A percentile compares a stretch with the other conserved stretches of the same genome.
These are phyloP conservation scores for Geodia barretti DNA, from an alignment of 37 sponge, comb jelly and placozoan species.

Conservation along the genomic window DNA sequence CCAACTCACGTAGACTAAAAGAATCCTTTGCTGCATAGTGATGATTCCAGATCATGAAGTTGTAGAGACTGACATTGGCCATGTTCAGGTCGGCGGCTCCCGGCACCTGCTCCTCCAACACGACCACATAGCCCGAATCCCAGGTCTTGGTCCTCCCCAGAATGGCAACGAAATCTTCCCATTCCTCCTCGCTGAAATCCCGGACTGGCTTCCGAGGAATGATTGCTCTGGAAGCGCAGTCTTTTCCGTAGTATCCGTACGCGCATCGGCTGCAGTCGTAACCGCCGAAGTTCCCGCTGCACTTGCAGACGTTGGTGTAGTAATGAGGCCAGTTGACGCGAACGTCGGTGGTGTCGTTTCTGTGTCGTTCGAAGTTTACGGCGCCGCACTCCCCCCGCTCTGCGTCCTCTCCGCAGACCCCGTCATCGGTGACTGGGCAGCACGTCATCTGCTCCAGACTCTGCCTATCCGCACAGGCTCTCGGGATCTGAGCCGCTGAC, in stretches of 20 bases:
- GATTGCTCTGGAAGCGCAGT: constrained; percentile 25
- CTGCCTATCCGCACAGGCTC: constrained; percentile 18
- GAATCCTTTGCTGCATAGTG: constrained; percentile 66
- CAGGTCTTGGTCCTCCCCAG: constrained; percentile 15
- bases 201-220: constrained; percentile 29
- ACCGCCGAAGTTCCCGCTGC: constrained; percentile 53
- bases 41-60: constrained; percentile 46
- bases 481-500: constrained; percentile 20
- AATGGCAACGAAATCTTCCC: constrained; percentile 18
- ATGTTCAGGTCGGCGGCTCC: background rate
- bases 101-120: constrained; percentile 32
- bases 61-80: constrained; percentile 29
- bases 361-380: background rate
- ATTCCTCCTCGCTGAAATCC: constrained; percentile 16
- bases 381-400: constrained; percentile 14
- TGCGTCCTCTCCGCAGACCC: constrained; percentile 26
- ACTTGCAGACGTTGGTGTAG: constrained; percentile 46
- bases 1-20: too few species aligned
- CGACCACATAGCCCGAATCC: constrained; percentile 45
- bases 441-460: constrained; percentile 22
- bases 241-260: constrained; percentile 44
- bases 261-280: constrained; percentile 56
- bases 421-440: constrained; percentile 36
- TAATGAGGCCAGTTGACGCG: constrained; percentile 54
- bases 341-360: constrained; percentile 8